Base-by-base conservation (phyloP, 2,888 invertebrate genomes). In the Aspidapion aeneum region DNA sequence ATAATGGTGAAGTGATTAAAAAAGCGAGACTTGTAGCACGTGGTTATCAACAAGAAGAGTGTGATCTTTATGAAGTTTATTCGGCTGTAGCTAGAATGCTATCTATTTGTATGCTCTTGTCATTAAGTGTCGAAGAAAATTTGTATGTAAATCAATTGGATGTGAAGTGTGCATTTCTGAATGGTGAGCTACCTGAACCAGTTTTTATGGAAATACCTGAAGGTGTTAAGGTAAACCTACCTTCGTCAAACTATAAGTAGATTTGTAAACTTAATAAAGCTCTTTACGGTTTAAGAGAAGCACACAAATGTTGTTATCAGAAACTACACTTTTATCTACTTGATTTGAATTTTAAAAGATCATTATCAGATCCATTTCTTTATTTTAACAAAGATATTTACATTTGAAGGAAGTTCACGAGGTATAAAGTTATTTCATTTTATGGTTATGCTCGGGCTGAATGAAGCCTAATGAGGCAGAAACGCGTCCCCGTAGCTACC, bases 21-120 rank as follows among this genome's bases (percentile, higher is more conserved):
- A 63, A 63, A 18, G 57, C 61, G 21, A 57, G 65, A 57, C 51
- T 65, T 21, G 60, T 64, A n/a, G 64, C 62, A 16, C 17, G 62
- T 7, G 62, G 60, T 12, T 64, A 48, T 21, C 21, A 59, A 35
- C 52, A 60, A 35, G 35, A 35, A 3, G 12, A 35, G 5, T 35
- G 50, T 17, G 49, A 22, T 17, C 19, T 17, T 16, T 16, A 17
- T 12, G 62, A 65, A 49, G 21, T 60, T 5, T 65, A 55, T 48
- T 20, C 64, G 19, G 57, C 60, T 22, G 55, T 62, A 12, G 57
- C 49, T 19, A 20, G 64, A 20, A 58, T 58, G 55, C 20, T 56
- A 17, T 48, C 63, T 3, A 51, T 63, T 1, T 9, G 60, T 48
- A 18, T n/a, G n/a, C n/a, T n/a, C n/a, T n/a, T n/a, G n/a, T 49